A percentile compares a stretch with the other conserved stretches of the same genome.
phyloP scores from a whole-genome alignment of 2,113 vertebrate species.

The Nasalis larvatus region DNA sequence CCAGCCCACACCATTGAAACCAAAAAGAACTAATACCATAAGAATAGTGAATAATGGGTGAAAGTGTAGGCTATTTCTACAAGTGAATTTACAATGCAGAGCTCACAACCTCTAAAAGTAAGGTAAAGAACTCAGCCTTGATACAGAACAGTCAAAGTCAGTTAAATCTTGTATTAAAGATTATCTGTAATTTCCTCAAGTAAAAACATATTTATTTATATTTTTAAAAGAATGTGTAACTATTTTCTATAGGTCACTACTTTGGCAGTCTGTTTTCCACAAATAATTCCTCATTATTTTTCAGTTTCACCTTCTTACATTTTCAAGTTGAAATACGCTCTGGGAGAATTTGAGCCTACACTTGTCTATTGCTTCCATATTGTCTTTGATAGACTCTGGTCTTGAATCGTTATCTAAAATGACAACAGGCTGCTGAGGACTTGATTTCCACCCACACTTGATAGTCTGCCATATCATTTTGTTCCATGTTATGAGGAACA shows the following conservation, averaged over 20 bases:
- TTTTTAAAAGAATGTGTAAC: background rate
- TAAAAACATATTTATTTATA: background rate
- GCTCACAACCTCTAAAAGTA: background rate
- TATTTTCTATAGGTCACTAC: background rate
- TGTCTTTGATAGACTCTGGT: constrained; percentile 23
- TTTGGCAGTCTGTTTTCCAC: background rate
- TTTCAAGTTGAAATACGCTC: background rate
- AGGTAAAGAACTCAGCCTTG: background rate
- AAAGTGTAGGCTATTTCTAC: background rate
- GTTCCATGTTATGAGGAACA: constrained; percentile 30
- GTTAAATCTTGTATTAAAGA: background rate
- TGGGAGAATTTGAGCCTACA: background rate
- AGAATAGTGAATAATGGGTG: background rate
- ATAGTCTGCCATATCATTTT: constrained; percentile 15
- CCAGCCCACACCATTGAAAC: background rate
- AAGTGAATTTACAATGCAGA: background rate
- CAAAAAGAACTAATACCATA: background rate
- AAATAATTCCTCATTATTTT: constrained; percentile 27
- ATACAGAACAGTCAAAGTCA: background rate
- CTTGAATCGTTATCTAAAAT: constrained; percentile 45
- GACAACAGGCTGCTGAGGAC: background rate
- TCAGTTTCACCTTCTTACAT: background rate
- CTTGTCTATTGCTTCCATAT: constrained; percentile 43
- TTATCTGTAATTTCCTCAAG: background rate
- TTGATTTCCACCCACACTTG: constrained; percentile 28